Evolutionary conservation across 2,797 vertebrate species (phyloP), one percentile per base, ranked within the genome.

Genomic region (Anguilla pacifica): DNA sequence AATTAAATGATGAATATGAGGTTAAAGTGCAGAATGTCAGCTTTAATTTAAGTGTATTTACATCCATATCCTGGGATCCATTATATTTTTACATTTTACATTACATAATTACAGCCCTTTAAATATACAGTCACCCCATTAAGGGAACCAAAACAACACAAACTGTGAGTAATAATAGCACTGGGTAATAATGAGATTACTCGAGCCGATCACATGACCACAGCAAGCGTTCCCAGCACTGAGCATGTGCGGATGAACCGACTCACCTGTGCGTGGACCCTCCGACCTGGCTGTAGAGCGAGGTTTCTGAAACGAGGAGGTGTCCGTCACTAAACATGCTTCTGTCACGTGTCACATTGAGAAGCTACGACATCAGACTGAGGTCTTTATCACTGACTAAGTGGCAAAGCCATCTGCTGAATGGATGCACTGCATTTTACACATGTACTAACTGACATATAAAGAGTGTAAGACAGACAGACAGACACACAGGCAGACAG

Each of bases 261-360:
- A 35, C 84, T 86, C 55, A 88, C 59, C 87, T 86, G 25, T 51
- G 77, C 19, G 77, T 67, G 77, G 74, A 88, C 46, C 85, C 84
- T 1, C 85, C 72, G 15, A 2, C 46, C 46, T 81, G 67, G 46
- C 84, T 82, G 77, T 81, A 86, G 9, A 83, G 84, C 39, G 49
- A 83, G 55, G 39, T 70, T 61, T 86, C 87, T 88, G 87, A 35
- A 85, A 85, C 15, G 35, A 22, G 39, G 15, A 88, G 19, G 28
- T 4, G 49, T 57, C 46, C 19, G 53, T 35, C 46, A 55, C 13
- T 82, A n/a, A 79, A 87, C 55, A 81, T 28, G 19, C 9, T 39
- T 17, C 9, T 4, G 3, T 9, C n/a, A 6, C 5, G 31, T 4
- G 3, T 19, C 43, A 13, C 79, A n/a, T 6, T 51, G 79, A 49